Conservation (phyloP, 1,140 invertebrate genomes). For the Lucilia sericata region DNA sequence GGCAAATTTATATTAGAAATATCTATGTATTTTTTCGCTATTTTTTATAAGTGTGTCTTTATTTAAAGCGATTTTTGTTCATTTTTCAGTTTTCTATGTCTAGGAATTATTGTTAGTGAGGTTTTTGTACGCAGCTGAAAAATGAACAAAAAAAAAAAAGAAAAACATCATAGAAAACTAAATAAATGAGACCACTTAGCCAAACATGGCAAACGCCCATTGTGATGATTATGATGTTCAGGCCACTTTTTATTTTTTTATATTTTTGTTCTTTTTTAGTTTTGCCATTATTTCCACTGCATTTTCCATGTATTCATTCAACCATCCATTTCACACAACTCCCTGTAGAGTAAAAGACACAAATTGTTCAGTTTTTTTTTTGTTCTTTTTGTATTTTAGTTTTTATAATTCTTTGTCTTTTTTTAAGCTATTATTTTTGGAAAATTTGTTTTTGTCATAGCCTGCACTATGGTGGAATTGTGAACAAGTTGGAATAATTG, state of each 20-base stretch:
- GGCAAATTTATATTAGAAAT: background rate
- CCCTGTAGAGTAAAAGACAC: background rate
- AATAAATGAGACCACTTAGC: constrained; percentile 43
- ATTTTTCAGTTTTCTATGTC: constrained; percentile 23
- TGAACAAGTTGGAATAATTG: background rate
- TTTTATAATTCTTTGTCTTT: background rate
- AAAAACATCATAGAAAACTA: background rate
- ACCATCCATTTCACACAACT: background rate
- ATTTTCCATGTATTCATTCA: background rate
- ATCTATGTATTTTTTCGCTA: background rate
- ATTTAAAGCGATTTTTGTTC: background rate
- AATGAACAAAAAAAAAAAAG: background rate
- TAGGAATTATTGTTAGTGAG: background rate
- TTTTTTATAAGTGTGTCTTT: too few relatives aligned
- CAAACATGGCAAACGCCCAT: constrained; percentile 38
- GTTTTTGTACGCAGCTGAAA: background rate
- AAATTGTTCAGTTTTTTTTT: constrained; percentile 3
- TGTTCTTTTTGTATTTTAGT: background rate
- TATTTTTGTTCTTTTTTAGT: background rate
- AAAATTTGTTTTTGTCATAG: background rate
- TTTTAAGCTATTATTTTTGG: background rate
- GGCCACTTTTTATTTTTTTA: background rate
- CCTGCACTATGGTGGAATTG: background rate
- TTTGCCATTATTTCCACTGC: background rate
- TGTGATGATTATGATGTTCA: constrained; percentile 25